phyloP scores from a whole-genome alignment of 2,888 invertebrate species.

The Cephus pulcher region DNA sequence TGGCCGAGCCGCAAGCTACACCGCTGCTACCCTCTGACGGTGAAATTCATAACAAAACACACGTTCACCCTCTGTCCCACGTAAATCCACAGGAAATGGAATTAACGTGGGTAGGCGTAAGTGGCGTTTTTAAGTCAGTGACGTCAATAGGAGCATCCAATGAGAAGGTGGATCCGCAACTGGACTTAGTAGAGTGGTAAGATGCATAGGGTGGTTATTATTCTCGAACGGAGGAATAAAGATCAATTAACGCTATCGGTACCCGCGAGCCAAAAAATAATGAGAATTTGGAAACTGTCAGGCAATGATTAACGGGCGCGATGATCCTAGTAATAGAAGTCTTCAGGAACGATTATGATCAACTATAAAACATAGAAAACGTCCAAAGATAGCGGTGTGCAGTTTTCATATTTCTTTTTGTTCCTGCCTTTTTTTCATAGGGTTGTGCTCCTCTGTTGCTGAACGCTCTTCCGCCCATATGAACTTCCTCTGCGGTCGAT shows the following conservation, averaged over 20 bases:
- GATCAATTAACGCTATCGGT: neutral
- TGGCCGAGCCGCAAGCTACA: neutral
- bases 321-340: neutral
- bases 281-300: neutral
- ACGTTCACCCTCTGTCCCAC: neutral
- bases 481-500: slow-evolving; percentile 51
- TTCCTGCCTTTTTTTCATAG: neutral
- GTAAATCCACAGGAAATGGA: neutral
- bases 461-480: slow-evolving; percentile 19
- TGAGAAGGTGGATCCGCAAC: neutral
- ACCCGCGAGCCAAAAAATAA: neutral
- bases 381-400: neutral
- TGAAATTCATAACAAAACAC: neutral
- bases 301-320: neutral
- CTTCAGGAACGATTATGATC: neutral
- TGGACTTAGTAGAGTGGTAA: neutral
- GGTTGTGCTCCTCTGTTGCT: neutral
- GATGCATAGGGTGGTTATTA: neutral
- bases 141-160: neutral
- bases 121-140: neutral
- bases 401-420: neutral
- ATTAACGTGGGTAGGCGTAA: neutral
- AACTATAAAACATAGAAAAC: neutral
- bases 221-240: neutral
- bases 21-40: neutral